These are phyloP conservation scores for Megaceryle maxima DNA, from an alignment of 2,113 vertebrate species.

Conservation along the genomic window DNA sequence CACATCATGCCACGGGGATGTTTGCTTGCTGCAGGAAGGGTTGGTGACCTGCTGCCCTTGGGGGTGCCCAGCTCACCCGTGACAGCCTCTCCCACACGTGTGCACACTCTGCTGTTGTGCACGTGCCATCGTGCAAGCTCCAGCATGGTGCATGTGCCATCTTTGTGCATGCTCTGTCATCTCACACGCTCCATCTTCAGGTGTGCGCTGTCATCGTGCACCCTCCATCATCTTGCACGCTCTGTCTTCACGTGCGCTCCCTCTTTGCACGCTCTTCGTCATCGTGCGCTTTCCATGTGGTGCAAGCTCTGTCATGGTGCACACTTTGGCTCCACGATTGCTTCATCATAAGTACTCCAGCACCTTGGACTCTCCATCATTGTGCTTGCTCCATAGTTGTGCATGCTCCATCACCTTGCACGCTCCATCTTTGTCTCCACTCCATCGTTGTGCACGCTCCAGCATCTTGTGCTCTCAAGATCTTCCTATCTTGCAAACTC, in stretches of 20 bases:
- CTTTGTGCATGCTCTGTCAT: fast-evolving
- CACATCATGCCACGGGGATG: neutral
- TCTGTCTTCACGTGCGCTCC: neutral
- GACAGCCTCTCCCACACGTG: neutral
- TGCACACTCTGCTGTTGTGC: fast-evolving
- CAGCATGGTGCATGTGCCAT: fast-evolving
- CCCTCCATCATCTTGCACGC: fast-evolving
- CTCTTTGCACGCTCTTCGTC: neutral
- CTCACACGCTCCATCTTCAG: neutral
- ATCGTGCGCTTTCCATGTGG: neutral
- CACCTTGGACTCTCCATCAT: neutral
- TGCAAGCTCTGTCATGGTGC: no score
- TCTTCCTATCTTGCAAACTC: neutral
- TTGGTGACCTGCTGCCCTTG: neutral
- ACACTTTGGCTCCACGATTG: neutral
- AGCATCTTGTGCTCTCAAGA: neutral
- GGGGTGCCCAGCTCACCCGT: fast-evolving
- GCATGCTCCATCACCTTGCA: neutral
- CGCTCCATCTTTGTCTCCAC: no score
- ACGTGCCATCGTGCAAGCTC: fast-evolving
- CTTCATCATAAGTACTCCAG: neutral
- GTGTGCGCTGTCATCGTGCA: neutral
- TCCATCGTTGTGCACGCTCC: neutral
- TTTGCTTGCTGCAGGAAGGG: neutral
- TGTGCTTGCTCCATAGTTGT: no score